Evolutionary conservation across 2,888 invertebrate species (phyloP).

Genomic region (Enoplolaimus lenunculus): DNA sequence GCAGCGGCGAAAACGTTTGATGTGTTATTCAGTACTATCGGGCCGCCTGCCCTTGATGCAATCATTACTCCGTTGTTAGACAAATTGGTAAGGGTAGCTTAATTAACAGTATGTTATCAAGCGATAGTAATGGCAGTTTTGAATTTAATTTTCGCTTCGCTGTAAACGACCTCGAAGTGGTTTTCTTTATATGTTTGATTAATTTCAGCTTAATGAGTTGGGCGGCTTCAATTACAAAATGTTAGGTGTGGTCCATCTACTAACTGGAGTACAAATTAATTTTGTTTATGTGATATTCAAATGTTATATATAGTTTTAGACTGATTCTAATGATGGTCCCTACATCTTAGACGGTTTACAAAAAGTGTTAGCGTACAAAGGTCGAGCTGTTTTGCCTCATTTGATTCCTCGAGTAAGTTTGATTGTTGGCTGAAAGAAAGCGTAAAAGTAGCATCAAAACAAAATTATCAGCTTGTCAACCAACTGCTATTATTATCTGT

Average conservation of each 20-base stretch:
- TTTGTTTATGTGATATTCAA: not conserved
- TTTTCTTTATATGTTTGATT: too few species aligned
- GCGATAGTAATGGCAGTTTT: slow-evolving; percentile 4
- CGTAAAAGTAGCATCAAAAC: too few species aligned
- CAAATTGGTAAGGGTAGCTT: too few species aligned
- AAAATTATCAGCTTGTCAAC: too few species aligned
- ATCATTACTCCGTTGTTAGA: too few species aligned
- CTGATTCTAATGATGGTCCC: slow-evolving; percentile 64
- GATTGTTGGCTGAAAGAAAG: too few species aligned
- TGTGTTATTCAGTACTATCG: slow-evolving; percentile 81
- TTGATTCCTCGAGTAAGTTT: slow-evolving; percentile 65
- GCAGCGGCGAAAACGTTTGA: slow-evolving; percentile 95
- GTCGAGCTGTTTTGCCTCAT: slow-evolving; percentile 83
- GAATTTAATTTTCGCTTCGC: slow-evolving; percentile 16
- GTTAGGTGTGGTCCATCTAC: too few species aligned
- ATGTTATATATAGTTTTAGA: slow-evolving; percentile 42
- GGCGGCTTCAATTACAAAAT: too few species aligned
- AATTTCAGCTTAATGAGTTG: too few species aligned
- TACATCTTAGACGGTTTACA: slow-evolving; percentile 83
- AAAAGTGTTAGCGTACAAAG: slow-evolving; percentile 92
- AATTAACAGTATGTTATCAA: not conserved
- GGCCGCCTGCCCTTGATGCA: slow-evolving; percentile 69
- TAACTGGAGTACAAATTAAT: not conserved
- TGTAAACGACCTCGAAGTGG: not conserved
- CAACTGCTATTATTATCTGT: too few species aligned